Percentiles rank a stretch among this genome's conserved stretches.
Evolutionary conservation across 1,140 invertebrate genomes (phyloP).

Genomic region (Cataglyphis hispanica): DNA sequence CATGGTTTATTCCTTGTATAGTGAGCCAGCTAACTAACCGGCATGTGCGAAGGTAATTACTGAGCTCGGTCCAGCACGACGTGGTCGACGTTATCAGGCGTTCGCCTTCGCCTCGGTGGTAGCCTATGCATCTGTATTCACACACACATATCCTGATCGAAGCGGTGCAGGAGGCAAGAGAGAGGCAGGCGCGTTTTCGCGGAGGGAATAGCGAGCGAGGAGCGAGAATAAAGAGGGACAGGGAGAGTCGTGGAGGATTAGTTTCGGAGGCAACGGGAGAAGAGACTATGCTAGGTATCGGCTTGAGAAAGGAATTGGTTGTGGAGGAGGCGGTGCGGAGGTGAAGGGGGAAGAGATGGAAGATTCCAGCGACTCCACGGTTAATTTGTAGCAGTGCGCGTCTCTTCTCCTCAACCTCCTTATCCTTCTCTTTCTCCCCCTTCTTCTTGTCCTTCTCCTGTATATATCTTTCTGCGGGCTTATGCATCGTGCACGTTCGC

Average conservation of each 20-base stretch:
- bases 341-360: conserved; percentile 19
- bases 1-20: conserved; percentile 16
- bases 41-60: conserved; percentile 71
- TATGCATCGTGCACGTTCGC: conserved; percentile 18
- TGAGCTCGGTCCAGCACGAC: conserved; percentile 62
- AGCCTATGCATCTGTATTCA: not conserved
- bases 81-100: conserved; percentile 72
- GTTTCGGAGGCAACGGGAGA: not conserved
- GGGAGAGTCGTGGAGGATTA: conserved; percentile 10
- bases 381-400: conserved; percentile 68
- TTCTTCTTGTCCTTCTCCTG: no score
- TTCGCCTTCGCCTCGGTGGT: conserved; percentile 45
- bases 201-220: conserved; percentile 12
- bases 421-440: no score
- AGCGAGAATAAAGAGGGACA: not conserved
- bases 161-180: conserved; percentile 9
- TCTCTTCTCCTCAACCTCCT: conserved; percentile 28
- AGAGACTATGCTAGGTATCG: conserved; percentile 17
- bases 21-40: conserved; percentile 40
- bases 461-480: conserved; percentile 47
- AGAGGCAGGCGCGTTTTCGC: conserved; percentile 34
- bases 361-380: conserved; percentile 65
- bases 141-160: not conserved
- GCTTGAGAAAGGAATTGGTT: conserved; percentile 48
- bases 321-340: not conserved